phyloP scores from a whole-genome alignment of 2,113 vertebrate genomes.

The Dolichallabes microphthalmus region DNA sequence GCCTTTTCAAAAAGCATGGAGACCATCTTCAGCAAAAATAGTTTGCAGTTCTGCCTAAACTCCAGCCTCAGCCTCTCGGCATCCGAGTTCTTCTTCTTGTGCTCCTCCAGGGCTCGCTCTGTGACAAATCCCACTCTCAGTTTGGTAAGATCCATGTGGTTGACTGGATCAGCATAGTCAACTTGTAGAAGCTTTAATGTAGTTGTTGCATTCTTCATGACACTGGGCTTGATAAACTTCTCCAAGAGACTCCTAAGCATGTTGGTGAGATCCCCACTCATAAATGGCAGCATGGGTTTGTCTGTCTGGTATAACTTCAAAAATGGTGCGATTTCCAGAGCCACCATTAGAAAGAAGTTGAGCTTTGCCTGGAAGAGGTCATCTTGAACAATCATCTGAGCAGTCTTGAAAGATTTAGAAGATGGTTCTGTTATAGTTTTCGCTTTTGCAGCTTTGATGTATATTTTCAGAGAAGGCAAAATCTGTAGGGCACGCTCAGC shows the following conservation, averaged over 20 bases:
- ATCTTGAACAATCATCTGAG: slow-evolving; percentile 44
- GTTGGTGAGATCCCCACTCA: slow-evolving; percentile 19
- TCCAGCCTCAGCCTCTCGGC: slow-evolving; percentile 25
- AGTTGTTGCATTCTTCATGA: slow-evolving; percentile 43
- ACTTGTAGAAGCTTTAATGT: slow-evolving; percentile 34
- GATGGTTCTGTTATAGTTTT: slow-evolving; percentile 45
- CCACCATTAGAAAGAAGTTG: slow-evolving; percentile 45
- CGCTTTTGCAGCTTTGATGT: too few relatives aligned
- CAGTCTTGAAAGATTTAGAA: slow-evolving; percentile 46
- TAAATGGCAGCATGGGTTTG: slow-evolving; percentile 33
- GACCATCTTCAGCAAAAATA: slow-evolving; percentile 32
- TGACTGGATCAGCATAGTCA: slow-evolving; percentile 6
- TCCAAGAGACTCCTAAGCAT: slow-evolving; percentile 36
- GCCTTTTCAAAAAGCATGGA: slow-evolving; percentile 52
- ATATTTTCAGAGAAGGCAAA: too few relatives aligned
- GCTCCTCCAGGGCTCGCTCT: neutral
- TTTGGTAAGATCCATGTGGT: slow-evolving; percentile 37
- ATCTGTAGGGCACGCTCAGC: too few relatives aligned
- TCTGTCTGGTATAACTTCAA: slow-evolving; percentile 38
- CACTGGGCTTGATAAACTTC: slow-evolving; percentile 41
- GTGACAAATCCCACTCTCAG: neutral
- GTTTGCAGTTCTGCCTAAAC: slow-evolving; percentile 41
- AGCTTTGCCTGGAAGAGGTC: slow-evolving; percentile 43
- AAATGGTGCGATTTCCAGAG: slow-evolving; percentile 44
- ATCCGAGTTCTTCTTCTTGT: neutral